These are phyloP conservation scores for Myotis brandtii DNA, from an alignment of 2,113 vertebrate genomes.

Conservation along the genomic window DNA sequence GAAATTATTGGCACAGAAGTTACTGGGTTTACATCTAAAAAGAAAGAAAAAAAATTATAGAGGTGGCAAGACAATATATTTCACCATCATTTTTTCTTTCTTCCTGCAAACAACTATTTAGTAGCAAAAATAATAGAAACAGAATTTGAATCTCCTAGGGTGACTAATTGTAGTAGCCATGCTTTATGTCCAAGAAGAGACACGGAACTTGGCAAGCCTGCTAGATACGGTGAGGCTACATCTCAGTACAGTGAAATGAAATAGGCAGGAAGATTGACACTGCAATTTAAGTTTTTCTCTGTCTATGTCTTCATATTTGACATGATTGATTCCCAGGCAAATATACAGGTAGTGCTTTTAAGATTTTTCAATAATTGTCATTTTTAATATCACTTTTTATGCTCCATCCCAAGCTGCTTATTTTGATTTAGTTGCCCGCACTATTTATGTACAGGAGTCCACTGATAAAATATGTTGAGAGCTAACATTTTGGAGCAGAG, in stretches of 20 bases:
- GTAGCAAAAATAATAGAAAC: not conserved
- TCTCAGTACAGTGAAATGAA: not conserved
- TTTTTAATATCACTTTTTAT: not conserved
- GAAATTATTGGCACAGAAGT: not conserved
- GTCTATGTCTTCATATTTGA: rapidly evolving
- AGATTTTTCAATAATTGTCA: not conserved
- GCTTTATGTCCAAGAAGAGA: not conserved
- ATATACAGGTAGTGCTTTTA: not conserved
- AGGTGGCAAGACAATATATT: not conserved
- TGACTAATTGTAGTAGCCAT: not conserved
- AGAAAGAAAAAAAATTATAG: not conserved
- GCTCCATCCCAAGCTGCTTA: not conserved
- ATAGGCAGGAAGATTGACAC: not conserved
- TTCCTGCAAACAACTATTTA: not conserved
- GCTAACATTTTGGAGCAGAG: not conserved
- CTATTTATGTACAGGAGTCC: not conserved
- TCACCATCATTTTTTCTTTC: not conserved
- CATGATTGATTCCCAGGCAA: not conserved
- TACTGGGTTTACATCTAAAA: not conserved
- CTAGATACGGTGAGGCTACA: not conserved
- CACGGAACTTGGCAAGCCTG: not conserved
- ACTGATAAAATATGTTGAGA: not conserved
- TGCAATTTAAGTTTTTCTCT: not conserved
- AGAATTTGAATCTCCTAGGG: not conserved
- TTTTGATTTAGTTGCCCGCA: not conserved